Evolutionary conservation across 1,140 invertebrate genomes (phyloP).

Genomic region (Platorchestia sp.): DNA sequence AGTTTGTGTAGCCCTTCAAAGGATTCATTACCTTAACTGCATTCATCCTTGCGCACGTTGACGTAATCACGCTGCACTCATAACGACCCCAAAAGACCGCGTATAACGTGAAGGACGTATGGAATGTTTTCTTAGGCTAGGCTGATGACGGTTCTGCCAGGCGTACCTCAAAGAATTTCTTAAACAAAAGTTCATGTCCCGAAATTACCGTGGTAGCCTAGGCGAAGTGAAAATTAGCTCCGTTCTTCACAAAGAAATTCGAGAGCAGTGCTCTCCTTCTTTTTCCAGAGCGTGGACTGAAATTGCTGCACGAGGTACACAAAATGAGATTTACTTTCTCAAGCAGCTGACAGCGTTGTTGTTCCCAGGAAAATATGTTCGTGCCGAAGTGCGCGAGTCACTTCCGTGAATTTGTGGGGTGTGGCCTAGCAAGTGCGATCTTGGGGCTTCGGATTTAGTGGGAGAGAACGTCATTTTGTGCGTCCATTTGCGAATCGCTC

Average conservation of each 20-base stretch:
- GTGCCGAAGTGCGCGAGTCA: neutral
- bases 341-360: neutral
- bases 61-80: too few species aligned
- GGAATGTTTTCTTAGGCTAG: neutral
- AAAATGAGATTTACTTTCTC: constrained; percentile 1
- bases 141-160: neutral
- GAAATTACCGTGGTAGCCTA: neutral
- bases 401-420: neutral
- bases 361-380: neutral
- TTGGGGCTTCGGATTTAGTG: neutral
- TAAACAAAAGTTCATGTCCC: neutral
- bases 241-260: constrained; percentile 1
- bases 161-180: neutral
- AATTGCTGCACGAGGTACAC: neutral
- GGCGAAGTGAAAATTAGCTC: neutral
- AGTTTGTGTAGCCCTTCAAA: neutral
- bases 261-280: neutral
- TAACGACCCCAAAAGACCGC: too few species aligned
- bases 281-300: neutral
- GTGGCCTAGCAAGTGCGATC: neutral
- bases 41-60: too few species aligned
- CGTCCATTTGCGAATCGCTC: neutral
- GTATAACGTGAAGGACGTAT: too few species aligned
- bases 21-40: too few species aligned
- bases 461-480: neutral